Conservation (phyloP, 2,888 invertebrate genomes). For the Ernsta delagoae region DNA sequence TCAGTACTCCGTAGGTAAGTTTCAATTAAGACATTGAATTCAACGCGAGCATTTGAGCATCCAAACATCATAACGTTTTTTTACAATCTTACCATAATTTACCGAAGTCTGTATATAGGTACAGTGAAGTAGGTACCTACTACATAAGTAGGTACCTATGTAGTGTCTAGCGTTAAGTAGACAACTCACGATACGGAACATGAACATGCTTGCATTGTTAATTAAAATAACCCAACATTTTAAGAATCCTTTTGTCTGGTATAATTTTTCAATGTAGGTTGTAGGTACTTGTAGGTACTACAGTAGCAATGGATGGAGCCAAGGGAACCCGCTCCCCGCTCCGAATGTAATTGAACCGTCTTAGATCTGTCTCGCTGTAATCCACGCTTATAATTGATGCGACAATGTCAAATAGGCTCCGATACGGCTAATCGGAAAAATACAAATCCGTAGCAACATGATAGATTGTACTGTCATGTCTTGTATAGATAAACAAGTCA, state of each 20-base stretch:
- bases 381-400: conserved; percentile 84
- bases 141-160: too few species aligned
- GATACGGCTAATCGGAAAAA: conserved; percentile 82
- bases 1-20: too few species aligned
- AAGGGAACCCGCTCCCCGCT: conserved; percentile 24
- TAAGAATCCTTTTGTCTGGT: background rate
- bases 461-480: conserved; percentile 64
- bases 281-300: background rate
- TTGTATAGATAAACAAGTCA: conserved; percentile 39
- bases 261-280: background rate
- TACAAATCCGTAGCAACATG: conserved; percentile 76
- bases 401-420: conserved; percentile 77
- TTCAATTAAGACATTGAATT: too few species aligned
- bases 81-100: too few species aligned
- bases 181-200: too few species aligned
- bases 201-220: too few species aligned
- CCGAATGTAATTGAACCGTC: conserved; percentile 78
- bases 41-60: too few species aligned
- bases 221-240: background rate
- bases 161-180: too few species aligned
- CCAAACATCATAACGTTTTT: too few species aligned
- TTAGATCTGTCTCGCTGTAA: conserved; percentile 79
- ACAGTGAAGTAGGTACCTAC: too few species aligned
- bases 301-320: conserved; percentile 13
- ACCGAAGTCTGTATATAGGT: too few species aligned